These are phyloP conservation scores for Scomber scombrus DNA, from an alignment of 2,113 vertebrate species.

Conservation along the genomic window DNA sequence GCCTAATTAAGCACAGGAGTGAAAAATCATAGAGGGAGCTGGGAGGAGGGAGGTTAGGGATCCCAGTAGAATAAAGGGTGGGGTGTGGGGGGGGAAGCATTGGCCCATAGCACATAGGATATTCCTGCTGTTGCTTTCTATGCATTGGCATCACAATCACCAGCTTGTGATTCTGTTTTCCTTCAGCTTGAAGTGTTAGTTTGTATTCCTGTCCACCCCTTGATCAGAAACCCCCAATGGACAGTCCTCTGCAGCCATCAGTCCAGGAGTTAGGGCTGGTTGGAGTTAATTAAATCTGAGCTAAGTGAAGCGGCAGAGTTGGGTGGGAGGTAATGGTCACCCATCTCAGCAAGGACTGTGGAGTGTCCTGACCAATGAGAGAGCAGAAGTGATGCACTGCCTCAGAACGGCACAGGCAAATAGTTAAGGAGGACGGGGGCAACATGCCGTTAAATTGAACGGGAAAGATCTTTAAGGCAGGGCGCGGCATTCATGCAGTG, in stretches of 20 bases:
- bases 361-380: slow-evolving; percentile 53
- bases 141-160: slow-evolving; percentile 37
- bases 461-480: slow-evolving; percentile 67
- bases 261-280: slow-evolving; percentile 56
- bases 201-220: slow-evolving; percentile 53
- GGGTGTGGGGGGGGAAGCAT: slow-evolving; percentile 22
- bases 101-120: slow-evolving; percentile 42
- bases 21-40: slow-evolving; percentile 50
- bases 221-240: slow-evolving; percentile 57
- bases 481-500: slow-evolving; percentile 34
- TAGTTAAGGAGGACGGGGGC: slow-evolving; percentile 70
- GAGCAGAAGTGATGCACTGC: slow-evolving; percentile 60
- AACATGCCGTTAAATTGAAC: slow-evolving; percentile 81
- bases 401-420: slow-evolving; percentile 65
- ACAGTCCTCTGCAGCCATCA: slow-evolving; percentile 46
- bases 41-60: slow-evolving; percentile 26
- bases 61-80: slow-evolving; percentile 36
- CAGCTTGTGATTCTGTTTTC: slow-evolving; percentile 40
- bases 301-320: slow-evolving; percentile 68
- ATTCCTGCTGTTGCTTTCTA: slow-evolving; percentile 44
- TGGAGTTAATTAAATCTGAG: slow-evolving; percentile 79
- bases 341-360: slow-evolving; percentile 54
- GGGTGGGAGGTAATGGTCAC: slow-evolving; percentile 60
- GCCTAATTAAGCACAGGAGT: slow-evolving; percentile 73
- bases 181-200: slow-evolving; percentile 39